Evolutionary conservation across 1,140 invertebrate species (phyloP), one percentile per base, ranked within the genome.

Genomic region (Eumaeus atala): DNA sequence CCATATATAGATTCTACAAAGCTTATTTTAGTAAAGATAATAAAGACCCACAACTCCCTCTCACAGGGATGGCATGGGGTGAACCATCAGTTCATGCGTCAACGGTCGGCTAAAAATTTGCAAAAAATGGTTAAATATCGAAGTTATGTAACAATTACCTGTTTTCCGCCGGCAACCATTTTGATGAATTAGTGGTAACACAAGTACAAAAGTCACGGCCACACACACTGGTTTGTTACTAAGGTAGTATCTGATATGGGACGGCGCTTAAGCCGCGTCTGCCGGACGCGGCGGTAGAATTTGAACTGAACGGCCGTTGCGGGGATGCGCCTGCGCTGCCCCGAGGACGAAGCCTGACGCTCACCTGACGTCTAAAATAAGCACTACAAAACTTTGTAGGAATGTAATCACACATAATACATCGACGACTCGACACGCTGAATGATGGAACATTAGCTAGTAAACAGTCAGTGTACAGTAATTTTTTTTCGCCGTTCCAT

Each of bases 101-200:
- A 28, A 28, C 21, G 21, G 21, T 28, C 21, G 6, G 21, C 6
- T 28, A 3, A 28, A 28, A 28, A 28, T 28, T 28, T 28, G 21
- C 21, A 28, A 28, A 6, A 28, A 28, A 28, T 28, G 2, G 21
- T n/a, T n/a, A n/a, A n/a, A n/a, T n/a, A 6, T 28, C 21, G 21
- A 28, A 28, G 21, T 69, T 69, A 72, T 55, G 58, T 72, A 67
- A 72, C 40, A 48, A 36, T 58, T 76, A 86, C 83, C 83, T 86
- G 83, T 77, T 86, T 86, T 49, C 83, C 83, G 65, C 83, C 83
- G 67, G 80, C 83, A 53, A 86, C 83, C 83, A 85, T 86, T 56
- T 64, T 82, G 77, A 47, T 66, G 60, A 48, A 65, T 68, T 59
- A 50, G 48, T 59, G 47, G 59, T 68, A 67, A 72, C 78, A 72